Evolutionary conservation across 2,888 invertebrate species (phyloP), one percentile per base, ranked within the genome.

Genomic region (Tridacna gigas): DNA sequence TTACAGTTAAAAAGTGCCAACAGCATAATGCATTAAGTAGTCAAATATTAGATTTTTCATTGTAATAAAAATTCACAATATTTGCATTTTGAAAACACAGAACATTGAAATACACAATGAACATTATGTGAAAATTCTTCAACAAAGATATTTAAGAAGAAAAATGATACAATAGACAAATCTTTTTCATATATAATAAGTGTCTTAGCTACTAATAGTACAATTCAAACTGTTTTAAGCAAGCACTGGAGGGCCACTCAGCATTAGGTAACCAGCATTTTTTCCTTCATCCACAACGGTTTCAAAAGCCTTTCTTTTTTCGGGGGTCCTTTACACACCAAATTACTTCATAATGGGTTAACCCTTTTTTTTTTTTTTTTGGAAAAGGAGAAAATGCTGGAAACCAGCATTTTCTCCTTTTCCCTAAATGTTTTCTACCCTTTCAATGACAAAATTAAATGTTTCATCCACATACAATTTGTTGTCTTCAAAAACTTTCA

Each of bases 1-100:
- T 20, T 25, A 47, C 18, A 28, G 45, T 45, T 69, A 45, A 69
- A 60, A 69, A 65, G 76, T 76, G 76, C 65, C 15, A 12, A 73
- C 47, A n/a, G 73, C 51, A 48, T n/a, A 15, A 22, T 73, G 22
- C 25, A 18, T 45, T 45, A 37, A 37, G 37, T 37, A 37, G 37
- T 37, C 37, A 37, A 37, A 37, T 48, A 45, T 73, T 48, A 48
- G n/a, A 60, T 20, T 60, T 60, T 9, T 20, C 60, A 60, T 60
- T 60, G 60, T 20, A 60, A 47, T 48, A 25, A 13, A 73, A 73
- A 73, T 4, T 73, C n/a, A 48, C 28, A 69, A 69, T 69, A 48
- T 73, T 37, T 73, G 47, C 22, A 20, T 45, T 60, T 60, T 60
- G 18, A 20, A 60, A 11, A 37, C 45, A 73, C n/a, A 51, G 47